These are phyloP conservation scores for Conus betulinus DNA, from an alignment of 1,140 invertebrate species.

Conservation along the genomic window DNA sequence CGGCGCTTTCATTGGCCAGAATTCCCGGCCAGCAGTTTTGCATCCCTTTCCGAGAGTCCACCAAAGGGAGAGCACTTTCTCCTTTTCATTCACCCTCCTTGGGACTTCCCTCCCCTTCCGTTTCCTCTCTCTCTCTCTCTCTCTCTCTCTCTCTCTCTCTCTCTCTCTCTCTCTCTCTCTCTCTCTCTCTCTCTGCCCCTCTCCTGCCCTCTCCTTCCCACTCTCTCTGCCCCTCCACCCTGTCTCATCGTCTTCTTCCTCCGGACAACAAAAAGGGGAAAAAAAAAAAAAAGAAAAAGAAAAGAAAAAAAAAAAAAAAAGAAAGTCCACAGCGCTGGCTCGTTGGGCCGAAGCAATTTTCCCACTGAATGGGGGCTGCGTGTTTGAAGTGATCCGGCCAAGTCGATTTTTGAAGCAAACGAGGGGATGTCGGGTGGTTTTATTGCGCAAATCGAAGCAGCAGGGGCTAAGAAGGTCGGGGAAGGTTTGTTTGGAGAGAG, in stretches of 20 bases:
- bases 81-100: neutral
- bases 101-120: neutral
- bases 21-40: too few relatives aligned
- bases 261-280: neutral
- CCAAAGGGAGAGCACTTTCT: neutral
- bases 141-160: neutral
- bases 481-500: conserved; percentile 26
- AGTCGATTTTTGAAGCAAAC: conserved; percentile 36
- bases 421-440: conserved; percentile 32
- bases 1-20: too few relatives aligned
- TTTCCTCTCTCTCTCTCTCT: neutral
- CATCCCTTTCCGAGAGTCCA: too few relatives aligned
- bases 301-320: neutral
- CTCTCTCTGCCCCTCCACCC: neutral
- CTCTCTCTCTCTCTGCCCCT: conserved; percentile 1
- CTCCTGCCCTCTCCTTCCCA: neutral
- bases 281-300: neutral
- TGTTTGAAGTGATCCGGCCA: conserved; percentile 35
- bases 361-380: conserved; percentile 26
- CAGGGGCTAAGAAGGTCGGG: conserved; percentile 2
- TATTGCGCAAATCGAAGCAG: conserved; percentile 32
- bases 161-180: neutral
- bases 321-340: neutral
- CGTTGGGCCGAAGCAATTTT: conserved; percentile 35
- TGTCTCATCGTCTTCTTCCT: neutral